Percentiles rank a stretch among this genome's conserved stretches.
phyloP scores from a whole-genome alignment of 2,113 vertebrate species.

The Pseudopipra pipra region DNA sequence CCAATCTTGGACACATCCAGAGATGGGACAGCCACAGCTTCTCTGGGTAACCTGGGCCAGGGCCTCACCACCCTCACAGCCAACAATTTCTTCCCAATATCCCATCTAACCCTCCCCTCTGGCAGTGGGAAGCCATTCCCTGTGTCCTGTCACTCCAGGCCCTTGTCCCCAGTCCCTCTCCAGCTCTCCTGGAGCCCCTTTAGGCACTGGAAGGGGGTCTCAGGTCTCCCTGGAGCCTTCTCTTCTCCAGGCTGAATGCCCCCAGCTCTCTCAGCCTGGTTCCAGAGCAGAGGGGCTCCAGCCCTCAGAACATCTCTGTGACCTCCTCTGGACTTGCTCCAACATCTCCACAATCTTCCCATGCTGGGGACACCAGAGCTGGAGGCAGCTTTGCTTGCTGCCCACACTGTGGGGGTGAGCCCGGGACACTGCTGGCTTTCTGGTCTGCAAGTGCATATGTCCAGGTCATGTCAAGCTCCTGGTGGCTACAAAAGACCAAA shows the following conservation, averaged over 20 bases:
- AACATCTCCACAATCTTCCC: background rate
- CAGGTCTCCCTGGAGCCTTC: background rate
- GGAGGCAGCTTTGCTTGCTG: background rate
- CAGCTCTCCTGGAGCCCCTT: background rate
- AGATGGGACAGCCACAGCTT: background rate
- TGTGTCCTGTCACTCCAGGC: rapidly evolving
- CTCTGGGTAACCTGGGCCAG: background rate
- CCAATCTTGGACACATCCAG: rapidly evolving
- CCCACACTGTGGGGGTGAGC: background rate
- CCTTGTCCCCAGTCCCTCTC: background rate
- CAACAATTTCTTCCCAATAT: rapidly evolving
- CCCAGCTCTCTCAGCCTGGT: background rate
- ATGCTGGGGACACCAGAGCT: background rate
- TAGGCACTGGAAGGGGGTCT: rapidly evolving
- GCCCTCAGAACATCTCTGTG: background rate
- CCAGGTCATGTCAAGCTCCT: background rate
- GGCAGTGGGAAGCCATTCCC: background rate
- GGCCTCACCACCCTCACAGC: rapidly evolving
- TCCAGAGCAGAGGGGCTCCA: background rate
- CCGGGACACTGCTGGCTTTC: background rate
- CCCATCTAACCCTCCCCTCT: background rate
- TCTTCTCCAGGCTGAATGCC: rapidly evolving
- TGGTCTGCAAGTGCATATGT: background rate
- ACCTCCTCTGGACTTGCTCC: background rate
- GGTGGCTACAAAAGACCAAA: background rate